Percentiles rank a stretch among this genome's conserved stretches.
Conservation (phyloP, 2,113 vertebrate species). For the Plotosus lineatus region DNA sequence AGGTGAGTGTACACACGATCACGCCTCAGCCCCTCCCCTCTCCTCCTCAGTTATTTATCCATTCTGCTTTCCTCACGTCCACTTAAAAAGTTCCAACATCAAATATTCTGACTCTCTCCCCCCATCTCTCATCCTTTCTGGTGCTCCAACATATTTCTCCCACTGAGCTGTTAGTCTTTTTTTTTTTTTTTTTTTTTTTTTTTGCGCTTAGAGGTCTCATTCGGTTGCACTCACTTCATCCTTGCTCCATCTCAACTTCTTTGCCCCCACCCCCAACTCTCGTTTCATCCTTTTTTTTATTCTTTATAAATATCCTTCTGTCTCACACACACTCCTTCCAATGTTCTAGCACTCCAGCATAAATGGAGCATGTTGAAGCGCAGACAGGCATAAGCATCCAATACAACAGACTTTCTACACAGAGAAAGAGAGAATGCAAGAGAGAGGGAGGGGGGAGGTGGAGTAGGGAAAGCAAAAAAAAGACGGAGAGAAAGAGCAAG, state of each 20-base stretch:
- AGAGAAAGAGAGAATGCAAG: conserved; percentile 31
- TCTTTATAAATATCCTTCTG: conserved; percentile 7
- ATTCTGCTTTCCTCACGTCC: conserved; percentile 44
- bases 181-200: neutral
- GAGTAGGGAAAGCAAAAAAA: conserved; percentile 34
- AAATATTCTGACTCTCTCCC: conserved; percentile 38
- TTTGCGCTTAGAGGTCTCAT: conserved; percentile 39
- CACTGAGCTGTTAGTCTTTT: conserved; percentile 17
- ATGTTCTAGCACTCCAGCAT: conserved; percentile 72
- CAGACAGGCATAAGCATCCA: conserved; percentile 78
- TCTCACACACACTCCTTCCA: conserved; percentile 43
- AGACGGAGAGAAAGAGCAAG: conserved; percentile 7
- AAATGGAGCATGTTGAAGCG: conserved; percentile 81
- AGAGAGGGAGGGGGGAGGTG: neutral
- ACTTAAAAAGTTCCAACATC: conserved; percentile 36
- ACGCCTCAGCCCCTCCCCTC: conserved; percentile 26
- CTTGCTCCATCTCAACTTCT: conserved; percentile 24
- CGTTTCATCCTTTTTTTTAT: neutral
- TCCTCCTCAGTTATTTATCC: neutral
- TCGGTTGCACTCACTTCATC: conserved; percentile 38
- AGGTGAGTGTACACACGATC: conserved; percentile 68
- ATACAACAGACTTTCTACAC: conserved; percentile 72
- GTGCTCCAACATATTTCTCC: conserved; percentile 56
- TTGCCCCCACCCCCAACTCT: neutral
- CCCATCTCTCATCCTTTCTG: conserved; percentile 42